These are phyloP conservation scores for Melinopterus prodromus DNA, from an alignment of 2,888 invertebrate species.

Conservation along the genomic window DNA sequence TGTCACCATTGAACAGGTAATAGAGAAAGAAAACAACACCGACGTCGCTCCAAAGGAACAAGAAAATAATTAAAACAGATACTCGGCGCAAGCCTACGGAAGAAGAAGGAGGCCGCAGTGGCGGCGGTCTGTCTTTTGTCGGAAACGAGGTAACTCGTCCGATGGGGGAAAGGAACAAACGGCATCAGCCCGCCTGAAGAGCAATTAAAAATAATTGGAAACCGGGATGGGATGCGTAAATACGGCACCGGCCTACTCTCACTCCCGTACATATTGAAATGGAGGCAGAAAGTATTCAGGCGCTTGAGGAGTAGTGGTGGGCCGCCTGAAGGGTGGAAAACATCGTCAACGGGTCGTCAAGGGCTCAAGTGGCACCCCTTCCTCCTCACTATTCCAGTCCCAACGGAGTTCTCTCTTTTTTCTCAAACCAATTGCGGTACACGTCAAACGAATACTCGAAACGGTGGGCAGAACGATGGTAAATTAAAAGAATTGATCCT, in stretches of 20 bases:
- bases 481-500: background rate
- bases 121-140: slow-evolving; percentile 4
- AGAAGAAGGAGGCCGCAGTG: background rate
- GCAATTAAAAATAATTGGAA: slow-evolving; percentile 4
- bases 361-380: background rate
- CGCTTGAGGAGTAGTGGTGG: background rate
- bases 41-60: background rate
- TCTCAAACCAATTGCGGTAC: background rate
- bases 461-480: background rate
- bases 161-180: background rate
- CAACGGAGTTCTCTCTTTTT: background rate
- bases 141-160: slow-evolving; percentile 4
- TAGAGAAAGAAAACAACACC: background rate
- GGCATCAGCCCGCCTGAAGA: slow-evolving; percentile 4
- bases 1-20: background rate
- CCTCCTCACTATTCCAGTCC: too few species aligned
- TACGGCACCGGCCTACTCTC: background rate
- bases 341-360: background rate
- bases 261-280: background rate
- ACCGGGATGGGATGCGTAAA: background rate
- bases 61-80: background rate
- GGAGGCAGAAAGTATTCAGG: background rate
- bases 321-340: background rate
- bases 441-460: background rate
- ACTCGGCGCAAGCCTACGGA: background rate